Base-by-base conservation (phyloP, 2,113 vertebrate genomes). In the Barbus barbus region DNA sequence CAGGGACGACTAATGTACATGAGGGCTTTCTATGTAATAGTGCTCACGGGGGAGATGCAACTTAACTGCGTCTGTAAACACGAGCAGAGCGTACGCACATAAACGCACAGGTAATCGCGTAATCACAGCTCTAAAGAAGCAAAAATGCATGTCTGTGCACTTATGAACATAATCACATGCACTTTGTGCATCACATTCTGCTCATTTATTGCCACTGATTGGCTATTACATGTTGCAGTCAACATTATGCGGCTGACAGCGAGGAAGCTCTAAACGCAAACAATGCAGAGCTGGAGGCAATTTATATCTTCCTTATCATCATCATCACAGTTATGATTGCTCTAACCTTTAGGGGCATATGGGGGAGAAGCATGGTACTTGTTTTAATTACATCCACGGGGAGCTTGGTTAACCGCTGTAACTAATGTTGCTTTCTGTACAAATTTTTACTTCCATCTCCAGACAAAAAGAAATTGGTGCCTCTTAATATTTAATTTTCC, bases 271-370 rank as follows among this genome's bases (percentile, higher is more conserved):
- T 22, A 67, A 78, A 77, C 63, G 77, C 84, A 87, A 88, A 81
- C 80, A 88, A 72, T 71, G 48, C 61, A 58, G 16, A 76, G 78
- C 13, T 24, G 31, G 56, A 74, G 67, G 81, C 84, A 85, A 83
- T 90, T 86, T 74, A 83, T 82, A 87, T 86, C 51, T 76, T 88
- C 85, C 83, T 89, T 84, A 85, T 90, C 87, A 89, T 88, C 87
- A 89, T 90, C 41, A 90, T 88, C 80, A 79, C 44, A 82, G 76
- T 86, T 89, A 83, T 91, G 89, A 92, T 93, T 86, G 90, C 80
- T 38, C 4, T 84, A 90, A 90, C 92, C 91, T 93, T 90, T 87
- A 77, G 80, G 89, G 82, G 84, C 83, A 89, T 80, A 80, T 75
- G 83, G 33, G 60, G 53, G 41, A 88, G 81, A 78, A 69, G 41